These are phyloP conservation scores for Limonius californicus DNA, from an alignment of 1,140 invertebrate genomes.

Conservation along the genomic window DNA sequence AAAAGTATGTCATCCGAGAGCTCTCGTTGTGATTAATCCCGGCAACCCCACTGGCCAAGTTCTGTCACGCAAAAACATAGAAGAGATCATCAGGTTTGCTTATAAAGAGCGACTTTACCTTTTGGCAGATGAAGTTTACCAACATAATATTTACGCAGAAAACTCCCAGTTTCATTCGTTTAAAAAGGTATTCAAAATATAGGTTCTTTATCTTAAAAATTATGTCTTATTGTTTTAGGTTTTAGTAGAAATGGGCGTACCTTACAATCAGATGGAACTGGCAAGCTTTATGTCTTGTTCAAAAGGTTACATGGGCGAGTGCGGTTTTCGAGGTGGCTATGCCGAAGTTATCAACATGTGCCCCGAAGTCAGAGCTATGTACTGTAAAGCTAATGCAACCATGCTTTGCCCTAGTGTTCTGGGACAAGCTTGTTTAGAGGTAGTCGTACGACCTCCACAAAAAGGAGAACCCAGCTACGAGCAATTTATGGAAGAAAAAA, in stretches of 20 bases:
- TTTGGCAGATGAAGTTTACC: constrained; percentile 48
- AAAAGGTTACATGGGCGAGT: constrained; percentile 92
- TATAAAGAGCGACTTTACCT: constrained; percentile 81
- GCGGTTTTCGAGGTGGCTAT: constrained; percentile 93
- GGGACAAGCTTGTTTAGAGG: constrained; percentile 77
- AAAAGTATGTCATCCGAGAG: constrained; percentile 69
- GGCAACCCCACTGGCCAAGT: constrained; percentile 97
- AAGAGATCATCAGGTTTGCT: constrained; percentile 90
- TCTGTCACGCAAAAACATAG: constrained; percentile 83
- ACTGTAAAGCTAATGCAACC: constrained; percentile 86
- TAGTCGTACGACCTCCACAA: constrained; percentile 75
- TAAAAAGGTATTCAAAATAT: constrained; percentile 66
- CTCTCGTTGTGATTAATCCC: constrained; percentile 95
- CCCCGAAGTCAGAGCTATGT: neutral
- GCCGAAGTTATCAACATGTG: constrained; percentile 56
- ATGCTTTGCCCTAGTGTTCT: constrained; percentile 89
- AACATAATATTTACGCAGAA: constrained; percentile 93
- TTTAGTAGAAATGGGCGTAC: constrained; percentile 67
- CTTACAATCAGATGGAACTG: constrained; percentile 81
- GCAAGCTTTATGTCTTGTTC: constrained; percentile 54
- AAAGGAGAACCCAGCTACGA: constrained; percentile 81
- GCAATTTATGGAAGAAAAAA: constrained; percentile 73
- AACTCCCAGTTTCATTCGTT: constrained; percentile 89
- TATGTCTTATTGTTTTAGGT: constrained; percentile 5
- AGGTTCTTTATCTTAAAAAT: neutral